Evolutionary conservation across 2,888 invertebrate species (phyloP), one percentile per base, ranked within the genome.

Genomic region (Tanytarsus gracilentus): DNA sequence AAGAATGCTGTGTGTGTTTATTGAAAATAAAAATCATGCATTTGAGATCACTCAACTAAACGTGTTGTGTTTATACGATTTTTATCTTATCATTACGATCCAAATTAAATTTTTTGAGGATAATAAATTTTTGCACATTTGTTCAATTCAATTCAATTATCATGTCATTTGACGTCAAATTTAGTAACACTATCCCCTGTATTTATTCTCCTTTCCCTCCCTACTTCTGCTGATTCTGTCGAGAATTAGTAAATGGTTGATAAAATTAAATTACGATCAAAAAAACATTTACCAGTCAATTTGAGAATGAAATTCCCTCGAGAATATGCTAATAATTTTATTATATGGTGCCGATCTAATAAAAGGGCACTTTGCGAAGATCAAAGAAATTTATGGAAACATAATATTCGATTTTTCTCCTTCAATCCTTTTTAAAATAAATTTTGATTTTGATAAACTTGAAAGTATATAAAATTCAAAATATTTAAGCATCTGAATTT

Each of bases 221-320:
- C 16, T 4, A n/a, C 7, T 30, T 30, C 30, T 30, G 30, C 6
- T 26, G 51, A 51, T 29, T 29, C 30, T 51, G 51, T 8, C 18
- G 48, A 21, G 48, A 23, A 48, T 50, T n/a, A 16, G 51, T 51
- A 30, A 51, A 48, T 27, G 58, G 58, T 29, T 40, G 58, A 14
- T 40, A 40, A 55, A 55, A 58, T 48, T 48, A 25, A 58, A 58
- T 58, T 58, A 58, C 48, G 58, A 58, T 58, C 58, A 30, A 58
- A 48, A 49, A 58, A 51, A 51, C 58, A 58, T 58, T 58, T 58
- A 58, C n/a, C 39, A 48, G 39, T 27, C 48, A 58, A 58, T 58
- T 58, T 55, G 18, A 44, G 21, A 11, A 44, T n/a, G 21, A 18
- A n/a, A 26, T 27, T 27, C 26, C n/a, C 26, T 25, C 25, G n/a